Evolutionary conservation across 1,140 invertebrate species (phyloP), one percentile per base, ranked within the genome.

Genomic region (Drosophila murphyi): DNA sequence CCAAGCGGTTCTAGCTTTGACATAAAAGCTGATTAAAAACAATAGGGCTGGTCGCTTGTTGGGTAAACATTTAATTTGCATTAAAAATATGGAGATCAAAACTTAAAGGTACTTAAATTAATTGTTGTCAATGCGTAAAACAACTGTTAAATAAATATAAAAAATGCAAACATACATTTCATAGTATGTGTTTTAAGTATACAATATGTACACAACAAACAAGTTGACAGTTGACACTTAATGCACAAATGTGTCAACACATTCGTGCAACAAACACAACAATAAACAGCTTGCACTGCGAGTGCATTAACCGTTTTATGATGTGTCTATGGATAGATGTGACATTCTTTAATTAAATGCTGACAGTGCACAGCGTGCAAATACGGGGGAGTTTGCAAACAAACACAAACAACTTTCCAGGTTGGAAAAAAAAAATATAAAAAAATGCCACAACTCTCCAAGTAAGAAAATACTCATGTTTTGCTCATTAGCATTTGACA

Each of bases 221-320:
- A 62, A 56, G 50, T 6, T 69, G 72, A 62, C 75, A 63, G 63
- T 8, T 60, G 57, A 8, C 52, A 78, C 75, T 82, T 79, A 76
- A 83, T 79, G 78, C 78, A 70, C 68, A 86, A 75, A 61, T 67
- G 55, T 78, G 82, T 81, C 70, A 72, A 57, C 78, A 86, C 59
- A 72, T 72, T 69, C 54, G 55, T 10, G 52, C 55, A 83, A 61
- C 50, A 80, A 59, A 62, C 71, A 32, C 39, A 35, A 4, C 56
- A 32, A n/a, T 3, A 65, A 80, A 62, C 47, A 67, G 29, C 20
- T 72, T 54, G 35, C 52, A 76, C 79, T 76, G 82, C 74, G 76
- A 80, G 83, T 76, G 65, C 83, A 83, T 78, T 89, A 80, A 83
- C 85, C 83, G 60, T 60, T 50, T 28, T 59, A 43, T 68, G 55